These are phyloP conservation scores for Archivesica marissinica DNA, from an alignment of 1,140 invertebrate genomes.

Conservation along the genomic window DNA sequence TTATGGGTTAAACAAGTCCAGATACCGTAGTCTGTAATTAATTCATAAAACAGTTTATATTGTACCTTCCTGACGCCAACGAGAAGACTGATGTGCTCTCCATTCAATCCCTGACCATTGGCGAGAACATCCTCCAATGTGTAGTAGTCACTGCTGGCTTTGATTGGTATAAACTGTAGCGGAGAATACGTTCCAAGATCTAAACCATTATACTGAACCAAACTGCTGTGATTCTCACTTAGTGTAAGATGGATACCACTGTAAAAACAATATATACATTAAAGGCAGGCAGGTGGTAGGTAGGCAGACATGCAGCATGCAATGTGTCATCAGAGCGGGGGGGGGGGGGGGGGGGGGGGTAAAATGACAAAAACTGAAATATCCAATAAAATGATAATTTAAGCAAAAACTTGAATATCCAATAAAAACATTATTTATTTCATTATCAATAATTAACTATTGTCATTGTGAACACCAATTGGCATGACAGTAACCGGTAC, in stretches of 20 bases:
- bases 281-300: neutral
- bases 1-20: no score
- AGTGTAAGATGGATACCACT: constrained; percentile 77
- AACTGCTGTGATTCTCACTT: constrained; percentile 76
- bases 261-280: constrained; percentile 43
- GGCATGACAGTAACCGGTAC: no score
- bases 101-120: constrained; percentile 78
- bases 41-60: neutral
- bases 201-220: constrained; percentile 73
- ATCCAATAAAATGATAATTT: constrained; percentile 29
- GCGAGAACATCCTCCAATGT: constrained; percentile 79
- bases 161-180: constrained; percentile 74
- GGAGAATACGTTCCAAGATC: constrained; percentile 66
- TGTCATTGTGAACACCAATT: no score
- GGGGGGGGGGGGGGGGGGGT: no score
- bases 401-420: neutral
- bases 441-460: no score
- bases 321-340: neutral
- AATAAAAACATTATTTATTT: no score
- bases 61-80: constrained; percentile 78
- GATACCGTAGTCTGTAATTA: no score
- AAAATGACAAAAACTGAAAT: no score
- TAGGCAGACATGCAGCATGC: neutral
- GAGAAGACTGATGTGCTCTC: constrained; percentile 79
- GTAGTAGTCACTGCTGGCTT: constrained; percentile 80